Base-by-base conservation (phyloP, 2,797 vertebrate species). In the Sardinella longiceps region DNA sequence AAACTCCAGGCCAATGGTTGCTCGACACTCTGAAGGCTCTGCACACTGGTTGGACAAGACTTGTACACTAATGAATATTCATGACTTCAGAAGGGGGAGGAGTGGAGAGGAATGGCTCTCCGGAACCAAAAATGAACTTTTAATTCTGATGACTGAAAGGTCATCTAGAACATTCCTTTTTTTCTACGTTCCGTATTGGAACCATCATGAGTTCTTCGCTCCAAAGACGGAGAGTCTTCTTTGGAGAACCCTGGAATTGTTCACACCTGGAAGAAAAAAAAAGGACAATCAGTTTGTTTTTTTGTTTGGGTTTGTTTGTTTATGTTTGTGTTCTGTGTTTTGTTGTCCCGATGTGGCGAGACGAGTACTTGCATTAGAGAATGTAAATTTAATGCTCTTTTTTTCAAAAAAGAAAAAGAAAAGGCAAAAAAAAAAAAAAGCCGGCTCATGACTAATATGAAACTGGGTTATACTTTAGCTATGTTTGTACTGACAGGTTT, bases 381-480 rank as follows among this genome's bases (percentile, higher is more conserved):
- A 96, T 96, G 95, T 96, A 96, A 94, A 96, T 96, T 95, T 95
- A 94, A 95, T 95, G 95, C 96, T 96, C 88, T 90, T 86, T 90
- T 87, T n/a, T 89, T 89, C 85, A 86, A 56, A 89, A 63, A 82
- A 82, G 37, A n/a, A 63, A 63, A 82, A 15, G 11, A 33, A 74
- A 74, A 37, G 30, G n/a, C n/a, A n/a, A n/a, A 12, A 74, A 39
- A 39, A 37, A 30, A 70, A 74, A 74, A 15, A 74, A 39, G 3
- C 30, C 10, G 66, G 84, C 88, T 90, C 85, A 88, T 87, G 87
- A 89, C 87, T 96, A 96, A 95, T 96, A 74, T 83, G 53, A 95
- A 96, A 95, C 96, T 96, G 95, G 96, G 95, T 95, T 96, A 95
- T 96, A 96, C 95, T 95, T 95, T 96, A 96, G 96, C 96, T 74